phyloP scores from a whole-genome alignment of 2,888 invertebrate species.

The Ametastegia equiseti region DNA sequence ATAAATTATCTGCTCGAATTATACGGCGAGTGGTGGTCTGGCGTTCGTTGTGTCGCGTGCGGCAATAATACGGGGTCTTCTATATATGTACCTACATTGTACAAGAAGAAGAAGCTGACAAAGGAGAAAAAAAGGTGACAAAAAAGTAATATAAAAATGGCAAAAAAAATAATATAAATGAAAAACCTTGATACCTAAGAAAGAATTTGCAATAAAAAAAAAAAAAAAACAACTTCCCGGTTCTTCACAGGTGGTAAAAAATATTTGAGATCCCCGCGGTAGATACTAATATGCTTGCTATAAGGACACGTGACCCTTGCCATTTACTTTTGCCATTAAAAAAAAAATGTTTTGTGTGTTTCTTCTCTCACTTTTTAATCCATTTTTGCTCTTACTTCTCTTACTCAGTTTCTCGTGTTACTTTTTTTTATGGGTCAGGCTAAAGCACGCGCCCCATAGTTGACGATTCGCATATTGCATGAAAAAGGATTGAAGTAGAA shows the following conservation, averaged over 20 bases:
- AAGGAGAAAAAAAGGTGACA: neutral
- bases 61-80: neutral
- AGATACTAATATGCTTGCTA: neutral
- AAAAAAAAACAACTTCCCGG: too few relatives aligned
- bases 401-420: neutral
- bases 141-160: neutral
- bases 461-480: too few relatives aligned
- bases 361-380: conserved; percentile 15
- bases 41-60: conserved; percentile 17
- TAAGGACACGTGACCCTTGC: neutral
- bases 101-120: neutral
- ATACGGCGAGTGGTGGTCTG: neutral
- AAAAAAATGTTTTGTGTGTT: too few relatives aligned
- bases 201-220: conserved; percentile 35
- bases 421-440: neutral
- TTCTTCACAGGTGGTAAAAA: conserved; percentile 39
- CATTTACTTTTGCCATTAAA: conserved; percentile 12
- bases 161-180: neutral
- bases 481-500: too few relatives aligned
- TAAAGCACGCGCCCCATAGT: too few relatives aligned
- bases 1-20: conserved; percentile 44
- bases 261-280: conserved; percentile 18
- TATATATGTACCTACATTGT: neutral
- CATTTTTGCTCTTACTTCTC: neutral
- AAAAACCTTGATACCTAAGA: neutral